These are phyloP conservation scores for Phoxinus phoxinus DNA, from an alignment of 2,113 vertebrate species.

Conservation along the genomic window DNA sequence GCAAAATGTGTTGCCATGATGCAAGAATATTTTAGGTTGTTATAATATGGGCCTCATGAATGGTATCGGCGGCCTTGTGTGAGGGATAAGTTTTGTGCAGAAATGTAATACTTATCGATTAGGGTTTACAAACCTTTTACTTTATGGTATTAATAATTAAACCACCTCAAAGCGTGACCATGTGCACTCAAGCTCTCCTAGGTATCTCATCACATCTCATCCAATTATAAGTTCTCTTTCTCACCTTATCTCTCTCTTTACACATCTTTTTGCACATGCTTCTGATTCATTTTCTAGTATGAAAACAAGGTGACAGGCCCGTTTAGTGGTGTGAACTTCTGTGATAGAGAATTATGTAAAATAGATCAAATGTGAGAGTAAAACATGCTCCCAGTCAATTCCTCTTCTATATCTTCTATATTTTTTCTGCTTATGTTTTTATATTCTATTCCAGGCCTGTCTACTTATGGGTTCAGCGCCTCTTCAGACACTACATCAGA, in stretches of 20 bases:
- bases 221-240: neutral
- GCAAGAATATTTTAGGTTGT: neutral
- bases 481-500: neutral
- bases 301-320: neutral
- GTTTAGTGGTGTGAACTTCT: neutral
- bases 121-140: neutral
- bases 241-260: slow-evolving; percentile 59
- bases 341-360: neutral
- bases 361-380: neutral
- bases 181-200: neutral
- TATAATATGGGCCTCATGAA: neutral
- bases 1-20: neutral
- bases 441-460: neutral
- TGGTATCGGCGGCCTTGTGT: neutral
- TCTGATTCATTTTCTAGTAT: slow-evolving; percentile 44
- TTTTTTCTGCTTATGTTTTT: neutral
- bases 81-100: neutral
- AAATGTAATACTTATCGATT: neutral
- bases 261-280: slow-evolving; percentile 50
- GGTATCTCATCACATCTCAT: neutral
- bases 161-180: neutral
- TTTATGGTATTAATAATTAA: neutral
- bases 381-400: neutral
- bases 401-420: neutral
- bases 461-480: neutral